Base-by-base conservation (phyloP, 2,888 invertebrate species). In the Drosophila melanosoma region DNA sequence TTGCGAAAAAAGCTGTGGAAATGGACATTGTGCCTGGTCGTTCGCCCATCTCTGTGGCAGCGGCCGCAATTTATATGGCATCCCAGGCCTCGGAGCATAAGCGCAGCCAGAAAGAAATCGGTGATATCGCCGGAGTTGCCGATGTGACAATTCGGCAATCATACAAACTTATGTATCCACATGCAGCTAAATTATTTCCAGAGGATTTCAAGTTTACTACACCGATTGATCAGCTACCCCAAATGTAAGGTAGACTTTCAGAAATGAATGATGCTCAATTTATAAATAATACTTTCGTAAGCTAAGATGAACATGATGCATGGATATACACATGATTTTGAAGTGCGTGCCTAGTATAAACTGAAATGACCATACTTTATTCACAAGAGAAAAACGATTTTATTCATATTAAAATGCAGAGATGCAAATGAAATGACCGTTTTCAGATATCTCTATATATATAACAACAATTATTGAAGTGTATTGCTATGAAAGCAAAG, bases 11-110 rank as follows among this genome's bases (percentile, higher is more conserved):
- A 91, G 99, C 99, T 4, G 98, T 98, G 0, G 99, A 99, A 91
- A 94, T 98, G 93, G 99, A 99, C 92, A 97, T 99, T 88, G 99
- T 99, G 11, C 98, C 99, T 48, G 99, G 99, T 8, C 95, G 99
- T 89, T 99, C 99, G 66, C 99, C 99, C 0, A 99, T 99, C 79
- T 99, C 99, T 0, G 99, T 99, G 1, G 99, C 99, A 0, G 99
- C 99, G 10, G 99, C 99, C 56, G 99, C 99, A 62, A 99, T 99
- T 90, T 99, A 99, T 91, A 99, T 99, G 99, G 99, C 99, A 3
- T 99, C 99, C 17, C 99, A 98, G 94, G 98, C 99, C 0, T 98
- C 98, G 0, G 98, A 97, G 85, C 97, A 98, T 91, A 99, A 99
- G 97, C 96, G 97, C 85, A 97, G 97, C 77, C 98, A 98, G 92